Evolutionary conservation across 2,113 vertebrate species (phyloP).

Genomic region (Pelodiscus sinensis): DNA sequence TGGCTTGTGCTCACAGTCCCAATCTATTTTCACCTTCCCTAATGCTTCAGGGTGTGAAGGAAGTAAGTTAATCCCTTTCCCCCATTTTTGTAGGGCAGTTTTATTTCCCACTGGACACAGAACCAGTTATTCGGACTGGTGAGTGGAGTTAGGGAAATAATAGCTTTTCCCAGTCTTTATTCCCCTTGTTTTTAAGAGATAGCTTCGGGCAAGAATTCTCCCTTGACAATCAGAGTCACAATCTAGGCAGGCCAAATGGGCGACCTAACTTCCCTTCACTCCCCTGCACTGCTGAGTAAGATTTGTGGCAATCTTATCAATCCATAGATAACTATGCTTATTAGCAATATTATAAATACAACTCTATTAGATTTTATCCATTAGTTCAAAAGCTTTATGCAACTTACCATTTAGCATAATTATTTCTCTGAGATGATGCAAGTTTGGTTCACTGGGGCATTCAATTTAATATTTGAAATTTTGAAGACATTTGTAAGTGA

Average conservation of each 20-base stretch:
- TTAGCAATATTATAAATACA: slow-evolving; percentile 12
- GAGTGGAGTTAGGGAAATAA: not conserved
- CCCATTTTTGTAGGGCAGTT: not conserved
- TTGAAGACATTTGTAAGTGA: not conserved
- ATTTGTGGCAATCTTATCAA: not conserved
- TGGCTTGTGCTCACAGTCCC: accelerated
- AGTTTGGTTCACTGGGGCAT: not conserved
- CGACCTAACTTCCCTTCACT: not conserved
- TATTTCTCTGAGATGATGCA: not conserved
- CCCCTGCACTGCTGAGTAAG: accelerated
- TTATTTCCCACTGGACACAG: accelerated
- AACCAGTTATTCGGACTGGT: not conserved
- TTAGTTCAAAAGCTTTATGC: not conserved
- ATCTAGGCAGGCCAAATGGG: not conserved
- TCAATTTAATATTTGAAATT: not conserved
- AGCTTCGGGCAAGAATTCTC: not conserved
- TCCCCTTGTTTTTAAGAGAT: not conserved
- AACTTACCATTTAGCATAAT: not conserved
- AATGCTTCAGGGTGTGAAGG: not conserved
- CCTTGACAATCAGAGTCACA: not conserved
- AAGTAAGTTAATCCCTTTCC: not conserved
- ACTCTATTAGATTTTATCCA: not conserved
- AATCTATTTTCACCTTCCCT: not conserved
- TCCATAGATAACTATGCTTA: not conserved
- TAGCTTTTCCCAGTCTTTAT: not conserved